These are phyloP conservation scores for Solenopsis fugax DNA, from an alignment of 1,140 invertebrate species.

Conservation along the genomic window DNA sequence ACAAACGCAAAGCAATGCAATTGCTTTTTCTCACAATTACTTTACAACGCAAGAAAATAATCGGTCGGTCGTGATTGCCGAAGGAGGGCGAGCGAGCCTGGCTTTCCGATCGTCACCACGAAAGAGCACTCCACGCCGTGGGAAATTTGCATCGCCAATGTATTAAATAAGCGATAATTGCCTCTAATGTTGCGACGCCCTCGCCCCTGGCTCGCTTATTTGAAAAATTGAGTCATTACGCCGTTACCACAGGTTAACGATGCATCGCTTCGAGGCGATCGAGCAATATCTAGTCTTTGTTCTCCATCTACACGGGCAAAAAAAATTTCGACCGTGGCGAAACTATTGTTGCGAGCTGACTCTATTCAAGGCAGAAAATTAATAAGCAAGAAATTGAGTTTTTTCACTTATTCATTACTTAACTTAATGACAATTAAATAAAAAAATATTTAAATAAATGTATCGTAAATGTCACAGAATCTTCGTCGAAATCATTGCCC, in stretches of 20 bases:
- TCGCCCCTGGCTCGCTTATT: conserved; percentile 44
- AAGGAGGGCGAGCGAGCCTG: not conserved
- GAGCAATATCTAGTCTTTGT: conserved; percentile 44
- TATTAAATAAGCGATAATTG: conserved; percentile 63
- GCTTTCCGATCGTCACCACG: not conserved
- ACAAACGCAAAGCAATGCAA: not conserved
- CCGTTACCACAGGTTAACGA: conserved; percentile 42
- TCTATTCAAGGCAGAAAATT: not conserved
- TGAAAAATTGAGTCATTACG: conserved; percentile 66
- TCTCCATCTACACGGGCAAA: not conserved
- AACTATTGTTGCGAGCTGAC: not conserved
- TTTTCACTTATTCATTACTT: not conserved
- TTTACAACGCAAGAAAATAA: conserved; percentile 63
- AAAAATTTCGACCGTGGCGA: conserved; percentile 4
- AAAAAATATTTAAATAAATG: not conserved
- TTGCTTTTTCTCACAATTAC: conserved; percentile 2
- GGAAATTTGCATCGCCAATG: conserved; percentile 54
- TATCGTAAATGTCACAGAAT: not conserved
- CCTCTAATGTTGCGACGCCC: conserved; percentile 46
- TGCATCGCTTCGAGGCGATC: conserved; percentile 26
- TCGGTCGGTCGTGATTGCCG: conserved; percentile 43
- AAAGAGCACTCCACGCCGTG: not conserved
- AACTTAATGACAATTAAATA: conserved; percentile 1
- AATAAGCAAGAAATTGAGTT: conserved; percentile 16
- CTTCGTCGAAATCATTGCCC: not conserved